Conservation (phyloP, 1,140 invertebrate genomes). For the Temnothorax curvispinosus region DNA sequence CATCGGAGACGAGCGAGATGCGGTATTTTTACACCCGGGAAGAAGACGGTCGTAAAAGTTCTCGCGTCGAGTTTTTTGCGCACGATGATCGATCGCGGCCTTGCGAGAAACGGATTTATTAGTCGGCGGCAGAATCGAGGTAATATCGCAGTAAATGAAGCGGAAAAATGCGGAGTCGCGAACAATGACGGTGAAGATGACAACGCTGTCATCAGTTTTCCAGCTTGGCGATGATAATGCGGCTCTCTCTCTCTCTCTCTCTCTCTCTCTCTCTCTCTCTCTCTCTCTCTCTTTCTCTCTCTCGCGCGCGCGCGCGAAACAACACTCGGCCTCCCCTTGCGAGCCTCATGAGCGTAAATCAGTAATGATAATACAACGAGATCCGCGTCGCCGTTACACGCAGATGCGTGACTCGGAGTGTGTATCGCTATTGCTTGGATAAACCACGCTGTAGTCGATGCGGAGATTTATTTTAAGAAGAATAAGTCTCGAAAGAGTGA, state of each 20-base stretch:
- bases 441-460: not conserved
- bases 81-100: conserved; percentile 10
- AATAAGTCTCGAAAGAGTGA: not conserved
- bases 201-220: not conserved
- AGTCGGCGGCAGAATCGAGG: not conserved
- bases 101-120: not conserved
- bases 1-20: not conserved
- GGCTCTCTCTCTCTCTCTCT: not conserved
- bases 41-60: not conserved
- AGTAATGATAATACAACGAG: not conserved
- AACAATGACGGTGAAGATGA: not conserved
- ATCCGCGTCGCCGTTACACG: not conserved
- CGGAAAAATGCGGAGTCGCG: not conserved
- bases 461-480: not conserved
- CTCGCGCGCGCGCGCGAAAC: not conserved
- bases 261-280: not conserved
- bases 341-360: conserved; percentile 21
- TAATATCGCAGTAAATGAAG: conserved; percentile 17
- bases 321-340: not conserved
- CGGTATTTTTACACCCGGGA: not conserved
- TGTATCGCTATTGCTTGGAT: not conserved
- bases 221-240: conserved; percentile 1
- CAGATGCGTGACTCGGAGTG: not conserved
- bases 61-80: not conserved
- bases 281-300: not conserved